Evolutionary conservation across 2,113 vertebrate genomes (phyloP), one percentile per base, ranked within the genome.

Genomic region (Oncorhynchus gorbuscha): DNA sequence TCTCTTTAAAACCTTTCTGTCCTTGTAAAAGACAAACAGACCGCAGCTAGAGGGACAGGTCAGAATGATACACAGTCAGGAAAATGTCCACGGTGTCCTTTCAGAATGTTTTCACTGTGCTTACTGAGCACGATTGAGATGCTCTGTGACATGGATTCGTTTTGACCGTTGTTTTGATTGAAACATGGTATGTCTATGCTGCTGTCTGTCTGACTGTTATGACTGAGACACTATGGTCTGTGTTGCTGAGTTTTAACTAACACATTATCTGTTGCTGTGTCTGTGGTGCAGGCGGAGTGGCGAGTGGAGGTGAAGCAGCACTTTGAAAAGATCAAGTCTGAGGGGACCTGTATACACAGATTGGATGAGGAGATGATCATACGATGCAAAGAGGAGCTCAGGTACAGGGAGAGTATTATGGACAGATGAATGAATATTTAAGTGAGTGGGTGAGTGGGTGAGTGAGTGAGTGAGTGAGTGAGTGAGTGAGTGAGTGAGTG

Each of bases 241-340:
- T 79, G 79, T 87, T 82, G 81, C 89, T 89, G 73, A 78, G 32
- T 68, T 79, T 80, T 82, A 76, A 68, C 1, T 70, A 72, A 79
- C 72, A 35, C 24, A 73, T 69, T 76, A 5, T 62, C n/a, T 22
- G 59, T 22, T 20, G 20, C 59, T 61, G 67, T 84, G 71, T 77
- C n/a, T 28, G 14, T 1, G 0, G 18, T 45, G 0, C 87, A 99
- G 97, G 97, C 91, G 24, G 96, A 97, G 85, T 98, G 97, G 97
- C 94, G 97, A 1, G 96, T 97, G 75, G 97, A 98, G 87, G 97
- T 98, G 82, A 96, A 96, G 88, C 93, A 96, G 73, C 96, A 99
- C 91, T 99, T 99, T 74, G 97, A 99, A 91, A 96, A 99, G 92
- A 98, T 99, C 86, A 98, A 98, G 74, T 98, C 97, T 0, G 97